Conservation (phyloP, 2,888 invertebrate genomes). For the Drosophila testacea region DNA sequence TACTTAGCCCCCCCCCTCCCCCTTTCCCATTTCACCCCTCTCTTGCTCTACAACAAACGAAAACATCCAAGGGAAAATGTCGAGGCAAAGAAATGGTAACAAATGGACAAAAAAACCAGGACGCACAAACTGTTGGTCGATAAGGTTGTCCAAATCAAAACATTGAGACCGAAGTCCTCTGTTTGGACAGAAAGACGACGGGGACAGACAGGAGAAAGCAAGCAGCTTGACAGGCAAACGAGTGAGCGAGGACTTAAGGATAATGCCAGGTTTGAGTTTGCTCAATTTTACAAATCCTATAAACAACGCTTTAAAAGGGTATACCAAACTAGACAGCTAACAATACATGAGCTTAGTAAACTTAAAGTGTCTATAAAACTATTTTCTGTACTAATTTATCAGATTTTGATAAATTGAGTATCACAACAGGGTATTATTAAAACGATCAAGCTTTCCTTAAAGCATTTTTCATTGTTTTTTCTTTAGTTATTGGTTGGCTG, state of each 20-base stretch:
- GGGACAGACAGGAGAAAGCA: conserved; percentile 15
- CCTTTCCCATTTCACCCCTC: neutral
- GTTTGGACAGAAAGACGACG: conserved; percentile 30
- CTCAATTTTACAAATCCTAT: conserved; percentile 42
- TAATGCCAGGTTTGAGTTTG: conserved; percentile 48
- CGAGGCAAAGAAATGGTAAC: conserved; percentile 34
- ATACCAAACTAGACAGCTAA: neutral
- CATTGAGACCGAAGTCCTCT: conserved; percentile 58
- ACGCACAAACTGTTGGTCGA: conserved; percentile 69
- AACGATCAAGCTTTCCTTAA: neutral
- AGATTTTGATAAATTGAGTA: neutral
- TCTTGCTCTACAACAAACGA: neutral
- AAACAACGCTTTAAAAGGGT: neutral
- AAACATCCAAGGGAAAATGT: conserved; percentile 52
- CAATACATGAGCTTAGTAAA: neutral
- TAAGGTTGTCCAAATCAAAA: conserved; percentile 77
- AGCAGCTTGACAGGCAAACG: conserved; percentile 43
- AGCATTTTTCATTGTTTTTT: conserved; percentile 16
- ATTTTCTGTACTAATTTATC: neutral
- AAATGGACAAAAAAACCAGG: conserved; percentile 12
- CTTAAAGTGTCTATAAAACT: neutral
- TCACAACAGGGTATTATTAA: conserved; percentile 10
- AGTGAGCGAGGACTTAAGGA: conserved; percentile 44
- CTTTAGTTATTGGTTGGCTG: conserved; percentile 23
- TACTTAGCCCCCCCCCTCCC: neutral